These are phyloP conservation scores for Sinodicranocentrus sp. DNA, from an alignment of 2,888 invertebrate genomes.

Conservation along the genomic window DNA sequence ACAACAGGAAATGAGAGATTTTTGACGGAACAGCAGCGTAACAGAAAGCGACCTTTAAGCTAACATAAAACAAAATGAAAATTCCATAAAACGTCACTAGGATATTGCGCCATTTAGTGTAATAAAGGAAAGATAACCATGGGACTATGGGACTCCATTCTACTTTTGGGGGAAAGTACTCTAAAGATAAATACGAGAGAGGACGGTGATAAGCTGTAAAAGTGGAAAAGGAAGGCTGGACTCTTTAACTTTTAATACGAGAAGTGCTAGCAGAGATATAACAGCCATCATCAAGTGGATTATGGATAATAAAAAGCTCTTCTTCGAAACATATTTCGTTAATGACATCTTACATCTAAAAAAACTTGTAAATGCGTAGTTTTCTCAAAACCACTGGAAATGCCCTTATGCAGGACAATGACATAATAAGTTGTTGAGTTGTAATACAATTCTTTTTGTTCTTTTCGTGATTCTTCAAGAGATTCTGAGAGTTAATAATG, in stretches of 20 bases:
- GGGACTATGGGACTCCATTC: not conserved
- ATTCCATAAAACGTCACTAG: not conserved
- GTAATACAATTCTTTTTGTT: too few relatives aligned
- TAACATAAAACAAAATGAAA: not conserved
- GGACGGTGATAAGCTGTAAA: slow-evolving; percentile 3
- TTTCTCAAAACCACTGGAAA: too few relatives aligned
- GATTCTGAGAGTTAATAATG: too few relatives aligned
- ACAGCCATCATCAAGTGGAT: slow-evolving; percentile 26
- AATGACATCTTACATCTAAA: too few relatives aligned
- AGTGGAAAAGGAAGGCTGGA: not conserved
- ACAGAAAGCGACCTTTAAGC: not conserved
- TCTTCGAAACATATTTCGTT: not conserved
- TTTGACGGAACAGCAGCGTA: not conserved
- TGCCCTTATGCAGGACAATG: too few relatives aligned
- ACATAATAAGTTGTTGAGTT: too few relatives aligned
- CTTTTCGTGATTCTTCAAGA: too few relatives aligned
- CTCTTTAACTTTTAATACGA: not conserved
- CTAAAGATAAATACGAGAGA: not conserved
- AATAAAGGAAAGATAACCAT: not conserved
- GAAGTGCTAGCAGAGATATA: not conserved
- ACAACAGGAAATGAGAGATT: not conserved
- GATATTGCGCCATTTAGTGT: not conserved
- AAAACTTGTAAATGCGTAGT: too few relatives aligned
- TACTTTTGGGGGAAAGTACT: not conserved
- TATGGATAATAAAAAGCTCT: slow-evolving; percentile 19